Evolutionary conservation across 2,888 invertebrate species (phyloP), one percentile per base, ranked within the genome.

Genomic region (Copidosoma aretas): DNA sequence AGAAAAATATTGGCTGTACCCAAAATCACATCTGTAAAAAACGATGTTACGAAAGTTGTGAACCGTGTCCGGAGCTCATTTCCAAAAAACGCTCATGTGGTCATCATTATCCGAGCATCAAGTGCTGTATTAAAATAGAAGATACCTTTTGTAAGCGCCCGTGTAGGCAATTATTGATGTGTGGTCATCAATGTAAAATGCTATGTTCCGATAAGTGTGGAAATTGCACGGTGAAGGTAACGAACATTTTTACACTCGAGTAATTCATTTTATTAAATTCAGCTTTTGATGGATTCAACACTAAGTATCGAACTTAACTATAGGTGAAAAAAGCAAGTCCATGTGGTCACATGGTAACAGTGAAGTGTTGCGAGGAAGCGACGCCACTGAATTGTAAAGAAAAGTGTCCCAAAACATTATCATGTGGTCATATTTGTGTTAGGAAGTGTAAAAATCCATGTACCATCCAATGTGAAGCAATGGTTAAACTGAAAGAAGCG

Each of bases 81-180:
- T 14, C 24, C 17, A 67, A 67, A 41, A 51, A 21, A 1, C 67
- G 67, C 15, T 61, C 57, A 4, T 67, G 67, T 39, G 57, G 61
- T 10, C 67, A 67, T 51, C 24, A 24, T 12, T 61, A 51, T 24
- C 60, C 56, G 1, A 22, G 49, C 19, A 24, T 51, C 8, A 1
- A 4, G 12, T 67, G 67, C 17, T 61, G 49, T 2, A 12, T 15
- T 4, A 67, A 57, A 21, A 41, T 67, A 2, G 67, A 67, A n/a
- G 57, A 67, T 19, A 10, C 17, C 1, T 14, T 12, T 17, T 67
- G 67, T 21, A 1, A 19, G 14, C 56, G 52, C 14, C 46, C 32
- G 15, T 67, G 67, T 17, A 56, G 39, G 1, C 46, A 41, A 19
- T 10, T 0, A 32, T n/a, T 41, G 8, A n/a, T 5, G 2, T 67